Evolutionary conservation across 37 sponge, comb jelly and placozoan species (phyloP), one percentile per base, ranked within the genome.

Genomic region (Crambe crambe): DNA sequence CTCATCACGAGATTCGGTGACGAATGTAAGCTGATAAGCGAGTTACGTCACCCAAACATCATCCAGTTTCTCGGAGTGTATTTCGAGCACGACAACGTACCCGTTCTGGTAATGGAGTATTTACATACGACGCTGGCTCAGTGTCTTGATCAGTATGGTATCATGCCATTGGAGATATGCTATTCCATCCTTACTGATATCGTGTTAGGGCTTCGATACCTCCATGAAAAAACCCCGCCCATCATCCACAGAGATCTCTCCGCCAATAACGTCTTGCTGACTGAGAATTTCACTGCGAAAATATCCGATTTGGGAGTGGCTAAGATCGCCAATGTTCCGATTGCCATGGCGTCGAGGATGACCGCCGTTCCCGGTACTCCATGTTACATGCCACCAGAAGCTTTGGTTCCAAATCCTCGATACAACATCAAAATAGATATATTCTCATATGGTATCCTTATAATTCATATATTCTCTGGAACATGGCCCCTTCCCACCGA

Each of bases 221-320:
- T 84, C 21, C 85, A 84, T 32, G 70, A 61, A 20, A 77, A 69
- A 69, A 35, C 18, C 17, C 60, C 61, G 20, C 70, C 85, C 0
- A 77, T 84, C 25, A 58, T 76, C 15, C 85, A 84, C 23, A 42
- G 85, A 56, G 77, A 84, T 68, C 77, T 84, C 43, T 69, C 77
- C 9, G 35, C 85, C 23, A 84, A 84, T 42, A 84, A 84, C 54
- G 77, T 84, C 25, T 61, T 84, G 1, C 70, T 84, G 51, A 70
- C 85, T 1, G 62, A 58, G 5, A 27, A 66, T 1, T 9, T 84
- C 42, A 25, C 21, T 54, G 85, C 85, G 4, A 84, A 84, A 43
- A 68, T 84, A 5, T 66, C 76, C 25, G 85, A 84, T 56, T 51
- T 84, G n/a, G 85, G 85, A 3, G 6, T 68, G 85, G 77, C 72